Conservation (phyloP, 2,888 invertebrate species). For the Agrypnus murinus region DNA sequence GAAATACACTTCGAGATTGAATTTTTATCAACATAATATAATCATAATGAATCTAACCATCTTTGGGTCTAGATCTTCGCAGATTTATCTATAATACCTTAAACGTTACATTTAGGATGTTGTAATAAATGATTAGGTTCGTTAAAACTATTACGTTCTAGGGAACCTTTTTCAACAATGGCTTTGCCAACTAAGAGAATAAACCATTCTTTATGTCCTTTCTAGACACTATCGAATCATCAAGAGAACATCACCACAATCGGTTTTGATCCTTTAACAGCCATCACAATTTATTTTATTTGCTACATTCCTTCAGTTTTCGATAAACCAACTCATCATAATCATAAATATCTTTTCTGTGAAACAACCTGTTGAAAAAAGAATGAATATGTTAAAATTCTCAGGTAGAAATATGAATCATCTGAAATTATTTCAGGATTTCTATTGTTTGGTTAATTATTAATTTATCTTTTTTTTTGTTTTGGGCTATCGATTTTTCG, state of each 20-base stretch:
- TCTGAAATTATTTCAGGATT: conserved; percentile 10
- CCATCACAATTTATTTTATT: conserved; percentile 60
- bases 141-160: conserved; percentile 26
- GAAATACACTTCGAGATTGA: not conserved
- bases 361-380: conserved; percentile 20
- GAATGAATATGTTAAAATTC: conserved; percentile 13
- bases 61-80: conserved; percentile 1
- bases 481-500: too few relatives aligned
- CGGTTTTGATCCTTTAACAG: conserved; percentile 55
- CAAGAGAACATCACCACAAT: conserved; percentile 54
- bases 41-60: too few relatives aligned
- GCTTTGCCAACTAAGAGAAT: conserved; percentile 24
- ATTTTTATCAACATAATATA: too few relatives aligned
- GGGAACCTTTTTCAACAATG: conserved; percentile 13
- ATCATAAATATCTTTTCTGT: conserved; percentile 44
- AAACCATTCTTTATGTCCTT: conserved; percentile 54
- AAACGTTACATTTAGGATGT: not conserved
- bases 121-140: conserved; percentile 21
- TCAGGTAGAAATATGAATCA: conserved; percentile 30
- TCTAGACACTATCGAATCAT: conserved; percentile 61
- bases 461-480: too few relatives aligned
- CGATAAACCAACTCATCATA: conserved; percentile 41
- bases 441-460: not conserved
- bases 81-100: not conserved
- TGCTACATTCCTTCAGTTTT: conserved; percentile 27